phyloP scores from a whole-genome alignment of 2,113 vertebrate species.

The Microtus ochrogaster region DNA sequence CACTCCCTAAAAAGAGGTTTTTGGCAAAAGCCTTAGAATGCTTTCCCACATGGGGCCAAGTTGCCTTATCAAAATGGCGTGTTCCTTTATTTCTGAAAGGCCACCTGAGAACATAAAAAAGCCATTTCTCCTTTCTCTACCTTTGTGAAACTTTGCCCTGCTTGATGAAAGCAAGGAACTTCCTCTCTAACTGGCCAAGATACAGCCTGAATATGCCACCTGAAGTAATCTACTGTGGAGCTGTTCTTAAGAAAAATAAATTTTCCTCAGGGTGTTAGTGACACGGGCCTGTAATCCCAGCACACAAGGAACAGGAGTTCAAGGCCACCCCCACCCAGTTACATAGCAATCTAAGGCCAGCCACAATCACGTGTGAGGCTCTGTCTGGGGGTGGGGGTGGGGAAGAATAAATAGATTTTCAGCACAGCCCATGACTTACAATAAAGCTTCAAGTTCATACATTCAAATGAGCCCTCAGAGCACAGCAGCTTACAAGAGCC shows the following conservation, averaged over 20 bases:
- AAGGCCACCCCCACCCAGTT: not conserved
- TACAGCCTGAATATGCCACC: not conserved
- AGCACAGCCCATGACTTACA: not conserved
- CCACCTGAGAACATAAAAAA: constrained; percentile 46
- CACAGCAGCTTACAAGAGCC: not conserved
- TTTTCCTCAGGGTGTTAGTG: not conserved
- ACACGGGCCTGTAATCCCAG: not conserved
- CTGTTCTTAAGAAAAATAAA: constrained; percentile 1
- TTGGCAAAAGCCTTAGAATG: not conserved
- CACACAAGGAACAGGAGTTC: not conserved
- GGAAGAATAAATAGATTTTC: not conserved
- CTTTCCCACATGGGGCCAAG: not conserved
- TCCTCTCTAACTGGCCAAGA: constrained; percentile 12
- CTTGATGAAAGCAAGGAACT: constrained; percentile 56
- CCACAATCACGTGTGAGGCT: too few relatives aligned
- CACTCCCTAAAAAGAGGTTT: not conserved
- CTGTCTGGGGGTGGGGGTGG: not conserved
- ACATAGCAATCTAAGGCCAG: not conserved
- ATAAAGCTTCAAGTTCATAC: not conserved
- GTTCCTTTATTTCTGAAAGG: constrained; percentile 36
- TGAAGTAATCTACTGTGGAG: not conserved
- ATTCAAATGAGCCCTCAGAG: not conserved
- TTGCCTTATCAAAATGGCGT: constrained; percentile 10
- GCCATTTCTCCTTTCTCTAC: constrained; percentile 20
- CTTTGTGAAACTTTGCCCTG: constrained; percentile 49